Evolutionary conservation across 2,797 vertebrate genomes (phyloP), one percentile per base, ranked within the genome.

Genomic region (Neostethus bicornis): DNA sequence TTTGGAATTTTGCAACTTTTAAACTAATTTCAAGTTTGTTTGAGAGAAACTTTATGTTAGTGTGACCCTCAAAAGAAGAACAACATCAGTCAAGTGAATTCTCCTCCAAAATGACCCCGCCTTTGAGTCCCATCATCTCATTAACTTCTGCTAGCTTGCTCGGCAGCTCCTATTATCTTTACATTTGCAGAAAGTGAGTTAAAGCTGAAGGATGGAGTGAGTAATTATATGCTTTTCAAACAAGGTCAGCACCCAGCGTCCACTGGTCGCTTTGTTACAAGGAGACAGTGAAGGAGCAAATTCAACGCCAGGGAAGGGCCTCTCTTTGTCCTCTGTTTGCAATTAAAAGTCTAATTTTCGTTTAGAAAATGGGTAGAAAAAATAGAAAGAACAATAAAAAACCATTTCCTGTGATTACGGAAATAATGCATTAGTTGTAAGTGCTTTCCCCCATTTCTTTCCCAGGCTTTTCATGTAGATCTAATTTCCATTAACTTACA

Each of bases 151-250:
- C 51, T 3, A 32, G 62, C 56, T 63, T 55, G 66, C 48, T 66
- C 4, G 32, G 26, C 49, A 35, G 50, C 41, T 59, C 61, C 55
- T 75, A 79, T 89, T 86, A 90, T 90, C 87, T 85, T 71, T 73
- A 63, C 39, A 65, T 44, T 23, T 35, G 56, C 84, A 89, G 80
- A 76, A 57, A 73, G 52, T 35, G 68, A 73, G 62, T 62, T 55
- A 48, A 75, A 79, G 65, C 52, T 47, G 61, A 61, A 61, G 47
- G 58, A 63, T 45, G 34, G 58, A 52, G 61, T 10, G n/a, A 77
- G 75, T 69, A 88, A 89, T 90, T 88, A 90, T 85, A 63, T 70
- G 81, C 80, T 75, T 77, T 83, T 88, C 55, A 78, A 84, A 61
- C 39, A 66, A 76, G 83, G 87, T 84, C 84, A 66, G 50, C 59